Evolutionary conservation across 1,140 invertebrate species (phyloP).

Genomic region (Drosophila azteca): DNA sequence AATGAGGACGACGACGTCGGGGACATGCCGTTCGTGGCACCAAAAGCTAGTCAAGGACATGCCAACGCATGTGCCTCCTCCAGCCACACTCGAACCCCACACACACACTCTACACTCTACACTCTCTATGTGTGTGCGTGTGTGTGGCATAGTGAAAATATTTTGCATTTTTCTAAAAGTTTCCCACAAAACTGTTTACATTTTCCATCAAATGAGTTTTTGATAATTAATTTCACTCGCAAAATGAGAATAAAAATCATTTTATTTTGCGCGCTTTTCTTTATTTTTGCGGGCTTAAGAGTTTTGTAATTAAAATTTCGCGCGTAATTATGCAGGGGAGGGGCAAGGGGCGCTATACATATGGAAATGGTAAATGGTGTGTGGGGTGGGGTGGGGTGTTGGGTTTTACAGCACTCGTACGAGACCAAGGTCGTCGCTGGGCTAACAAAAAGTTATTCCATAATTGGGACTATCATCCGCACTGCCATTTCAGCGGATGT

Average conservation of each 20-base stretch:
- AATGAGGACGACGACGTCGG: slow-evolving; percentile 10
- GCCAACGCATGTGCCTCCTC: slow-evolving; percentile 51
- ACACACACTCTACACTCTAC: too few relatives aligned
- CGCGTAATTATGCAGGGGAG: slow-evolving; percentile 11
- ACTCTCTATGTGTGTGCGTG: slow-evolving; percentile 6
- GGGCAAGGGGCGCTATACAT: not conserved
- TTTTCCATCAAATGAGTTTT: slow-evolving; percentile 54
- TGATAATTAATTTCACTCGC: slow-evolving; percentile 62
- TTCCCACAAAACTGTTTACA: slow-evolving; percentile 45
- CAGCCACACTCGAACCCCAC: too few relatives aligned
- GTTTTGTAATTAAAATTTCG: slow-evolving; percentile 21
- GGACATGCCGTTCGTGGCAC: slow-evolving; percentile 27
- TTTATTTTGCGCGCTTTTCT: slow-evolving; percentile 11
- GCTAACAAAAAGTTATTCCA: not conserved
- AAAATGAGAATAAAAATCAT: slow-evolving; percentile 27
- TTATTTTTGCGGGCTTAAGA: slow-evolving; percentile 2
- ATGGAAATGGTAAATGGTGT: too few relatives aligned
- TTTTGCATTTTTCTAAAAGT: slow-evolving; percentile 46
- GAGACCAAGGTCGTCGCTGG: slow-evolving; percentile 2
- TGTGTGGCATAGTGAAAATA: slow-evolving; percentile 29
- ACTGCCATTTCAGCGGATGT: not conserved
- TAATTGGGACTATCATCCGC: not conserved
- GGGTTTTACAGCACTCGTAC: too few relatives aligned
- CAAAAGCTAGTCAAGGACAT: slow-evolving; percentile 71
- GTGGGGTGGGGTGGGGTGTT: too few relatives aligned